Evolutionary conservation across 2,888 invertebrate species (phyloP).

Genomic region (Asteroscopus sphinx): DNA sequence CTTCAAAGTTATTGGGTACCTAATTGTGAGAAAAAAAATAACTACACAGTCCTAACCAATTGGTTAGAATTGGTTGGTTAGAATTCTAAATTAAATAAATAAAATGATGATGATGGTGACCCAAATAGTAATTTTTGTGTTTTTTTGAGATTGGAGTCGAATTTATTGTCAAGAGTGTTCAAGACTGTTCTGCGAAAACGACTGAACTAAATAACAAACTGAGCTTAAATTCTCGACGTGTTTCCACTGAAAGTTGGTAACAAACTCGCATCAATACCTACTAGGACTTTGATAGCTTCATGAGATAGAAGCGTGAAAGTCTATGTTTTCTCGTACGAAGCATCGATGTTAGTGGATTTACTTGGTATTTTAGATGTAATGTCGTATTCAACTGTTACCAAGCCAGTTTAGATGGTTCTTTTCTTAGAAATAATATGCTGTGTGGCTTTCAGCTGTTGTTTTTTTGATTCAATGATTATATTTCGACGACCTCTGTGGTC

Average conservation of each 20-base stretch:
- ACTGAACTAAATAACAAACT: constrained; percentile 37
- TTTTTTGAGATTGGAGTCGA: no score
- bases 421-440: constrained; percentile 5
- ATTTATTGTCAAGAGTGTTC: no score
- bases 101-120: no score
- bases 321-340: constrained; percentile 23
- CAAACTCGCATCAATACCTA: constrained; percentile 31
- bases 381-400: constrained; percentile 12
- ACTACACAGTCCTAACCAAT: no score
- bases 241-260: constrained; percentile 31
- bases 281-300: constrained; percentile 24
- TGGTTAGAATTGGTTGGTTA: no score
- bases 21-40: no score
- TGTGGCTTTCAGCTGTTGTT: neutral
- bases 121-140: no score
- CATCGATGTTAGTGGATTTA: constrained; percentile 2
- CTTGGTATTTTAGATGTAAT: neutral
- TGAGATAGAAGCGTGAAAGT: constrained; percentile 20
- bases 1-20: constrained; percentile 25
- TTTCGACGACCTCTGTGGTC: no score
- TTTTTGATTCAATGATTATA: no score
- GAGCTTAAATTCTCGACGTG: constrained; percentile 42
- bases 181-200: constrained; percentile 38
- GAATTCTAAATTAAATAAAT: no score
- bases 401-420: neutral